Base-by-base conservation (phyloP, 2,888 invertebrate genomes). In the Lasioglossum morio region DNA sequence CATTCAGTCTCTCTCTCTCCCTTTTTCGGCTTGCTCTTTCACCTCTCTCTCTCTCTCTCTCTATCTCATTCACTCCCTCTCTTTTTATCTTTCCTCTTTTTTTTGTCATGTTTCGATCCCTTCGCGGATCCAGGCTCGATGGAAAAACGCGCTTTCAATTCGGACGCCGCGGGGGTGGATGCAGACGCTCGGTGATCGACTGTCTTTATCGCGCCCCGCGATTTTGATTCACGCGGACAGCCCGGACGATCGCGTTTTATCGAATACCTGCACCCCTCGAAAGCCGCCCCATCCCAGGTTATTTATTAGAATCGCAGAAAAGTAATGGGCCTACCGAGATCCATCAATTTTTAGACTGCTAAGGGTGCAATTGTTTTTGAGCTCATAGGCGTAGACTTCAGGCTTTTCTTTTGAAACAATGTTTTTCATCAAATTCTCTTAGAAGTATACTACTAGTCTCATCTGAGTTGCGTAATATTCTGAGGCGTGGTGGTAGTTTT, bases 141-240 rank as follows among this genome's bases (percentile, higher is more conserved):
- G 73, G 81, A 53, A 82, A 70, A 43, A 53, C 30, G 70, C 79
- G 82, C 23, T 86, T 86, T 82, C 86, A 79, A 85, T 87, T 74
- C 79, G 72, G 63, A 69, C 77, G 43, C 57, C n/a, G 79, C 60
- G 79, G 48, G 63, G 34, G 34, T 37, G 69, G 23, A 37, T 69
- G 63, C 53, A 83, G 27, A 53, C 63, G 69, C 37, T 30, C 72
- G 83, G 72, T 87, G 87, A 87, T 87, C 87, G 87, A 87, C 86
- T 80, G 86, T 85, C 86, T 87, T 86, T 87, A 87, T 87, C 87
- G 75, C 63, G 40, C 30, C 72, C 23, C 53, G 70, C 53, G 86
- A 86, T 85, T 82, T 82, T 86, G 82, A 86, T 86, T 86, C 86
- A 85, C 81, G 85, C 81, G 85, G 80, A 85, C 85, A 85, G 80